Evolutionary conservation across 1,140 invertebrate genomes (phyloP), one percentile per base, ranked within the genome.

Genomic region (Cherax destructor): DNA sequence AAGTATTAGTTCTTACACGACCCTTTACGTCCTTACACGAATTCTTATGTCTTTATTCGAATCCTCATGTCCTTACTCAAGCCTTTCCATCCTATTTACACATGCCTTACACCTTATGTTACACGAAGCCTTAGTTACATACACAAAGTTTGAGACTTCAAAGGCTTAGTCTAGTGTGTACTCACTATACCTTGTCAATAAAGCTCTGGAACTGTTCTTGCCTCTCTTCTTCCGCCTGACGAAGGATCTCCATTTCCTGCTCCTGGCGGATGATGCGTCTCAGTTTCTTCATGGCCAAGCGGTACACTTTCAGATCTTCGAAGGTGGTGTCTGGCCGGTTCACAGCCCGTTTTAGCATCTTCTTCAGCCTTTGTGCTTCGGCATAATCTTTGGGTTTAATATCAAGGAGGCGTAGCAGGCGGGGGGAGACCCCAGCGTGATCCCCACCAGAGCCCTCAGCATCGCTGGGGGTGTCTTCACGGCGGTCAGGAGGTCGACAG

Each of bases 271-370:
- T 87, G 21, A 93, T 92, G n/a, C 87, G 69, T 24, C 92, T 61
- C 0, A 93, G 88, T 16, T 80, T 76, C 65, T 93, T 93, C 92
- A 93, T 92, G n/a, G 88, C 91, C 13, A 85, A 59, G 18, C 92
- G 81, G 30, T 93, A 93, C 10, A 89, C 88, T 52, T 93, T 93
- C 41, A 93, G 74, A 79, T 93, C 92, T 56, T 93, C 92, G 18
- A 93, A 93, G 76, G 91, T 92, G 49, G 92, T 91, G 85, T 93
- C 88, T 6, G 92, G 92, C 11, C 92, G 83, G 81, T 88, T 92
- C 72, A 93, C 91, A 1, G 91, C 88, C 18, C 91, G 79, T 79
- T 91, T 90, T 49, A 93, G 88, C 88, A 92, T 92, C 83, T 93
- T 93, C 80, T 93, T 93, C 7, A 93, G 84, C 30, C 92, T 76